phyloP scores from a whole-genome alignment of 2,888 invertebrate genomes.

The Junonia oenone region DNA sequence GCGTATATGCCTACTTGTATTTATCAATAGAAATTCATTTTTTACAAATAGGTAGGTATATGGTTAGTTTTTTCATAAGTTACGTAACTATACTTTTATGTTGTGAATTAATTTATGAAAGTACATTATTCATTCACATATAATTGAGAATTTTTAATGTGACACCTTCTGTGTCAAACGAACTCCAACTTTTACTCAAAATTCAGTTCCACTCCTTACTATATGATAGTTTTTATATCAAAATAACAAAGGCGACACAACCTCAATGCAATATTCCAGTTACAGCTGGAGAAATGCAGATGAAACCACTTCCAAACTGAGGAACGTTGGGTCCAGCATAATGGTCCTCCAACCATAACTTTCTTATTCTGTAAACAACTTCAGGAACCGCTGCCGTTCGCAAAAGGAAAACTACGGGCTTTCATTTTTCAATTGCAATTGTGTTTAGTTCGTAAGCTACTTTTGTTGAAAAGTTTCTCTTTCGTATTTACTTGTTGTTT shows the following conservation, averaged over 20 bases:
- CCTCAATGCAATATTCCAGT: not conserved
- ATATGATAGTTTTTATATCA: not conserved
- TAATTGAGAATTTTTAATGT: too few species aligned
- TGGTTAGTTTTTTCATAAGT: too few species aligned
- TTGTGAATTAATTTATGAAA: too few species aligned
- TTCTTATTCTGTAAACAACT: slow-evolving; percentile 15
- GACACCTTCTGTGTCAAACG: too few species aligned
- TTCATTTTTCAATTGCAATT: slow-evolving; percentile 12
- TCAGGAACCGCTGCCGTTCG: slow-evolving; percentile 6
- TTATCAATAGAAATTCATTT: too few species aligned
- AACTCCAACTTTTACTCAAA: too few species aligned
- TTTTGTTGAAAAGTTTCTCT: slow-evolving; percentile 1
- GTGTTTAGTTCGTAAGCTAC: slow-evolving; percentile 4
- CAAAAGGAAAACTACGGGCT: slow-evolving; percentile 9
- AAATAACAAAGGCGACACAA: not conserved
- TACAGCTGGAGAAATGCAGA: slow-evolving; percentile 3
- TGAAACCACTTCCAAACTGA: slow-evolving; percentile 1
- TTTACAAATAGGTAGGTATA: too few species aligned
- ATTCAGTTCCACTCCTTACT: not conserved
- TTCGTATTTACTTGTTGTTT: not conserved
- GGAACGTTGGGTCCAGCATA: slow-evolving; percentile 6
- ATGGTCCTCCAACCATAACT: slow-evolving; percentile 13
- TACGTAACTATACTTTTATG: too few species aligned
- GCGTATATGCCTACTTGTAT: too few species aligned
- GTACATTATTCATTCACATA: too few species aligned